Base-by-base conservation (phyloP, 2,797 vertebrate genomes). In the Enteromius paludinosus region DNA sequence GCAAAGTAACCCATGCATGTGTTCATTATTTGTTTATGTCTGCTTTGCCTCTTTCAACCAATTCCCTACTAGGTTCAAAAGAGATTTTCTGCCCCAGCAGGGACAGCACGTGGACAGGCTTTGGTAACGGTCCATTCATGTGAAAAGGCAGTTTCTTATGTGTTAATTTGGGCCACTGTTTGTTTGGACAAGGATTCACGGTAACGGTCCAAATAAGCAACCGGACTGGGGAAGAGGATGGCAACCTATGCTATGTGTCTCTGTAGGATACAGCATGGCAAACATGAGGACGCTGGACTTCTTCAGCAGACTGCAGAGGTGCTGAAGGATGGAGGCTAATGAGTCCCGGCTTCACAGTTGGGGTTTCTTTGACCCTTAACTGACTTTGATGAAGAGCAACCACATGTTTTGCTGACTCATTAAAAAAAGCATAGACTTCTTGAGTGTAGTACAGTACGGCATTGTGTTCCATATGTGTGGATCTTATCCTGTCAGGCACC, bases 101-200 rank as follows among this genome's bases (percentile, higher is more conserved):
- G 41, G n/a, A 79, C 81, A 86, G 86, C 76, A 89, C 76, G 82
- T 64, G 56, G 83, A 74, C 82, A 83, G 64, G 18, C 68, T 84
- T 74, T 78, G 85, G 83, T 61, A 70, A 12, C 5, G 14, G 62
- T 45, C 43, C 70, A 78, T 84, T 79, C 79, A 78, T 62, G 72
- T 78, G 65, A 74, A 84, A 80, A 77, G 45, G 33, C 23, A 88
- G 86, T 91, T 89, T 62, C 83, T 80, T 28, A 35, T 49, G 28
- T 90, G 90, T 89, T 92, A 87, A 90, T 93, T 93, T 90, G 84
- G 54, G 23, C 70, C 49, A 10, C 41, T 81, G 86, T 86, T 87
- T 88, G 83, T 85, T 87, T 86, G 73, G 74, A 64, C 28, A 76
- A 78, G 71, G 59, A 83, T 61, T 54, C 30, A 84, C 59, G 68